Conservation (phyloP, 2,113 vertebrate genomes). For the Pycnonotus jocosus region DNA sequence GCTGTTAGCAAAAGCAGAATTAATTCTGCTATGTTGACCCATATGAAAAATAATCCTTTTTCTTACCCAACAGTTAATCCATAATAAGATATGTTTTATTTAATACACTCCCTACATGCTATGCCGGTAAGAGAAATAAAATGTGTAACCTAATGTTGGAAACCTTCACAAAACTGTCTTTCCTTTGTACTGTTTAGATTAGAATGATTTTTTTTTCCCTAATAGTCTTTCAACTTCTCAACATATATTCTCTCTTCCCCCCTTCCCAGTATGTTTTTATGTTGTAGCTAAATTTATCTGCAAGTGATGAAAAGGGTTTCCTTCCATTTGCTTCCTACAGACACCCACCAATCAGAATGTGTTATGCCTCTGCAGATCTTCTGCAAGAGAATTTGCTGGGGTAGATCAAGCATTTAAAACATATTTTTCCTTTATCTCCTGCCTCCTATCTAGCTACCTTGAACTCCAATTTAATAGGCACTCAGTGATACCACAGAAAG, state of each 20-base stretch:
- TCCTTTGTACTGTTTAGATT: neutral
- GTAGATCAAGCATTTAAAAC: slow-evolving; percentile 54
- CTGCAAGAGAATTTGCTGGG: slow-evolving; percentile 19
- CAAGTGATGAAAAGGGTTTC: slow-evolving; percentile 44
- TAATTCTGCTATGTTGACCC: neutral
- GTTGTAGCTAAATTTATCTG: neutral
- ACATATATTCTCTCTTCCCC: neutral
- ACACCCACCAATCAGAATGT: slow-evolving; percentile 7
- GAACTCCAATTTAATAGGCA: slow-evolving; percentile 47
- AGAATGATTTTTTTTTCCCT: neutral
- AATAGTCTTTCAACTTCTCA: neutral
- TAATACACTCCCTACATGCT: neutral
- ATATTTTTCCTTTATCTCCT: slow-evolving; percentile 25
- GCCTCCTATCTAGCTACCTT: slow-evolving; percentile 6
- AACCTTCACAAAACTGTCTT: neutral
- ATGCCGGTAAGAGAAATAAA: neutral
- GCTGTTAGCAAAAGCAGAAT: neutral
- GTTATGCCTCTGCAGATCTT: slow-evolving; percentile 23
- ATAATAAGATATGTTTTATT: neutral
- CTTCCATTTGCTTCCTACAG: slow-evolving; percentile 39
- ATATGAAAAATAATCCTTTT: neutral
- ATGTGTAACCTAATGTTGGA: neutral
- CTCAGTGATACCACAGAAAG: neutral
- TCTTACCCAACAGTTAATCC: neutral
- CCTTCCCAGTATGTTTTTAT: neutral